A percentile compares a stretch with the other conserved stretches of the same genome.
Conservation (phyloP, 2,797 vertebrate genomes). For the Tolypeutes matacus region DNA sequence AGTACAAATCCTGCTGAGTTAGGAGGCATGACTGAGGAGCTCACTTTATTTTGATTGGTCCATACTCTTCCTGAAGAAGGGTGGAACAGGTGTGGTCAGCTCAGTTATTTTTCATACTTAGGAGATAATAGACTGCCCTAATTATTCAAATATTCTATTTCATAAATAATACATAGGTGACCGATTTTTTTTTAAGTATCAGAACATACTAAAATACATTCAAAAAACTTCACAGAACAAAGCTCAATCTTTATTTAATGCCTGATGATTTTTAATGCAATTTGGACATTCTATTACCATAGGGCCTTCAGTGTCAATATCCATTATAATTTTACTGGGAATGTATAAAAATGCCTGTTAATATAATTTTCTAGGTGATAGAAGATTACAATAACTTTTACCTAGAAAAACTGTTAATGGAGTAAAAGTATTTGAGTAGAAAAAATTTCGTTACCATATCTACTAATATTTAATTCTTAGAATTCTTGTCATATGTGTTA, state of each 20-base stretch:
- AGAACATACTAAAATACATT: neutral
- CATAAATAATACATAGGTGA: neutral
- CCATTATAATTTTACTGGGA: neutral
- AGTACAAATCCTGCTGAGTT: neutral
- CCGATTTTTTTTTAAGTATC: slow-evolving; percentile 40
- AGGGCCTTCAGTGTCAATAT: neutral
- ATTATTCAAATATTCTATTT: neutral
- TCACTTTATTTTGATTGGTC: neutral
- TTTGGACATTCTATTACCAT: neutral
- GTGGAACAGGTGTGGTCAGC: neutral
- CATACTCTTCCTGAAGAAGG: neutral
- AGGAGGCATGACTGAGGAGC: neutral
- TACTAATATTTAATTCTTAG: slow-evolving; percentile 40
- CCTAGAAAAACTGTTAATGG: slow-evolving; percentile 14
- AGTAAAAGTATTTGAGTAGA: slow-evolving; percentile 1
- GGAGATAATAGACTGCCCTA: neutral
- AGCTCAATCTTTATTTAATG: slow-evolving; percentile 47
- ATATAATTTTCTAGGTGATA: neutral
- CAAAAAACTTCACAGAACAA: neutral
- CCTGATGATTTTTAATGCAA: neutral
- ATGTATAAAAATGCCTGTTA: neutral
- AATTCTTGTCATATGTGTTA: neutral
- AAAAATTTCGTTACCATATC: slow-evolving; percentile 28
- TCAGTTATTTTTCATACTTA: neutral
- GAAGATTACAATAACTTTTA: neutral